These are phyloP conservation scores for Craniophora ligustri DNA, from an alignment of 2,888 invertebrate genomes.

Conservation along the genomic window DNA sequence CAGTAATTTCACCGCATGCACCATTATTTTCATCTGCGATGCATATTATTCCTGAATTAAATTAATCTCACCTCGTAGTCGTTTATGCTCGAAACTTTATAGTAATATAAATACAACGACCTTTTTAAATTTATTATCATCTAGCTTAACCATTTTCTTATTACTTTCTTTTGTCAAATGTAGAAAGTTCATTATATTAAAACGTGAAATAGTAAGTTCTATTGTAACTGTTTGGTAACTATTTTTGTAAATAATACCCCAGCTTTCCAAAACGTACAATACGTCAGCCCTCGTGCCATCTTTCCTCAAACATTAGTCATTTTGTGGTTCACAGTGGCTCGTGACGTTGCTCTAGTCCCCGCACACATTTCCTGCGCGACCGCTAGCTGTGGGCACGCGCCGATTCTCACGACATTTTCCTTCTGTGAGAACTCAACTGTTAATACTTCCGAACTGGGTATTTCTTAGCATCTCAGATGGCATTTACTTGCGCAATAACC, in stretches of 20 bases:
- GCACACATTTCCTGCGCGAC: background rate
- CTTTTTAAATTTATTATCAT: too few species aligned
- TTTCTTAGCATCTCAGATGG: background rate
- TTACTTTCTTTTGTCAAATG: too few species aligned
- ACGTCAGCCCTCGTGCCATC: constrained; percentile 19
- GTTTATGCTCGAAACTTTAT: too few species aligned
- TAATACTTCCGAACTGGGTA: background rate
- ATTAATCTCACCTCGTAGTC: too few species aligned
- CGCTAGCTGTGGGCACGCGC: background rate
- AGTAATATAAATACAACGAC: too few species aligned
- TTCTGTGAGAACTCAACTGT: background rate
- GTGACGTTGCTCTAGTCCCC: constrained; percentile 12
- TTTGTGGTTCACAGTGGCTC: constrained; percentile 1
- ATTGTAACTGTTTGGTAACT: too few species aligned
- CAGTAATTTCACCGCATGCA: constrained; percentile 8
- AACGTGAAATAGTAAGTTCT: too few species aligned
- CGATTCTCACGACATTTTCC: background rate
- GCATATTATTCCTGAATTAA: too few species aligned
- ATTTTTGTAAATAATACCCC: constrained; percentile 5
- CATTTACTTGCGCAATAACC: background rate
- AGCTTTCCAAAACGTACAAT: background rate
- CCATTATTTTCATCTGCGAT: background rate
- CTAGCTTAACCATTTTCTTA: too few species aligned
- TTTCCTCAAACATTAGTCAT: constrained; percentile 23
- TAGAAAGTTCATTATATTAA: too few species aligned